A percentile compares a stretch with the other conserved stretches of the same genome.
phyloP scores from a whole-genome alignment of 2,113 vertebrate genomes.

The Gasterosteus aculeatus region DNA sequence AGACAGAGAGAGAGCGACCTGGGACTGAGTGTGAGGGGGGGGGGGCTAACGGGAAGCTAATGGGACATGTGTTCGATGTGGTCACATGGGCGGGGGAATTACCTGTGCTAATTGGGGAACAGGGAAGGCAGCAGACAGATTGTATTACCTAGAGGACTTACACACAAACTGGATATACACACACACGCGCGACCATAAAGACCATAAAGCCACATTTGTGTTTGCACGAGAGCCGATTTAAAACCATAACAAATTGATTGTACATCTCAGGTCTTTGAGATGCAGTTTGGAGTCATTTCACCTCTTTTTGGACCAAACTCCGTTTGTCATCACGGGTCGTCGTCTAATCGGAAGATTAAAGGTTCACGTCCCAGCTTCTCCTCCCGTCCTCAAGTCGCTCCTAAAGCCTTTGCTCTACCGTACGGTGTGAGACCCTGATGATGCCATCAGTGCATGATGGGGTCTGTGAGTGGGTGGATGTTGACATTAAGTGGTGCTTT shows the following conservation, averaged over 20 bases:
- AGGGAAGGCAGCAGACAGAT: constrained; percentile 22
- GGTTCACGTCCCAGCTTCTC: not conserved
- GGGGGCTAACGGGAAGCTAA: constrained; percentile 47
- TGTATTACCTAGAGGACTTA: constrained; percentile 29
- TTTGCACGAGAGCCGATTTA: not conserved
- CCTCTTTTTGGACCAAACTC: not conserved
- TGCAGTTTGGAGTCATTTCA: not conserved
- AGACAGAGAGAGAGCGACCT: constrained; percentile 5
- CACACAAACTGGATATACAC: constrained; percentile 15
- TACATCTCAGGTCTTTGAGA: not conserved
- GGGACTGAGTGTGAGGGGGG: constrained; percentile 11
- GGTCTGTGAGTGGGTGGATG: not conserved
- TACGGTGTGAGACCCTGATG: not conserved
- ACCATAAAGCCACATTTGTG: too few relatives aligned
- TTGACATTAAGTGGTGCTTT: not conserved
- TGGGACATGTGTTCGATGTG: constrained; percentile 51
- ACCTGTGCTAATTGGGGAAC: constrained; percentile 35
- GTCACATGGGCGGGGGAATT: constrained; percentile 38
- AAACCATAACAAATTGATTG: not conserved
- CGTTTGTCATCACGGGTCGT: not conserved
- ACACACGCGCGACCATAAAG: not conserved
- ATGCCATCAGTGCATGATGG: not conserved
- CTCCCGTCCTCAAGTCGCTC: not conserved
- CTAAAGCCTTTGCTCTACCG: too few relatives aligned
- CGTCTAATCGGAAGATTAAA: not conserved